Evolutionary conservation across 2,888 invertebrate species (phyloP), one percentile per base, ranked within the genome.

Genomic region (Polymixis lichenea): DNA sequence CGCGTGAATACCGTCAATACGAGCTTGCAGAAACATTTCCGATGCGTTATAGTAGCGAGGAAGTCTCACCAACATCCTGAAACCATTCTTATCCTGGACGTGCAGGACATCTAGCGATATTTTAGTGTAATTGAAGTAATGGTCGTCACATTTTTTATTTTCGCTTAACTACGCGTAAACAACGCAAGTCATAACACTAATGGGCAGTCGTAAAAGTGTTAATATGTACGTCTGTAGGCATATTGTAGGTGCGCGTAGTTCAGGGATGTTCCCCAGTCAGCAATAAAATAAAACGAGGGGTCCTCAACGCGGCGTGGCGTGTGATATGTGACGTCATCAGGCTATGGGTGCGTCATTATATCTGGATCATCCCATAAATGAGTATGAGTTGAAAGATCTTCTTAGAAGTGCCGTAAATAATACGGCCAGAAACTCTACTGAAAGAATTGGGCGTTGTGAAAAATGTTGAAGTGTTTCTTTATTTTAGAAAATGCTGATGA

Each of bases 261-360:
- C 71, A 75, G 81, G 84, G 85, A 87, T 86, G 86, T 78, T 86
- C 88, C 87, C 88, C 77, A 84, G 88, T 77, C 83, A 77, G 90
- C 87, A 90, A 93, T 94, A 93, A 93, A 93, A 92, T 91, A 87
- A 91, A 93, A 93, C 86, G 91, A 92, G 91, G 91, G 89, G 88
- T 87, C 86, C 86, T 87, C 76, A 84, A 72, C 82, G 86, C 69
- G 74, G 72, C 65, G 84, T 84, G 86, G 88, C 88, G 88, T 86
- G 83, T 85, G 85, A 80, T 81, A 74, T 75, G 72, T 93, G 92
- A 93, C 92, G 91, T 93, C 90, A 92, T 77, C 56, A 65, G 68
- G 69, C 77, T 83, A 87, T 87, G 90, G 90, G 90, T 75, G 89
- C 72, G 90, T 89, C 90, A 85, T 89, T 89, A 85, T 80, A 85